Evolutionary conservation across 2,113 vertebrate species (phyloP).

Genomic region (Ardeotis arabs): DNA sequence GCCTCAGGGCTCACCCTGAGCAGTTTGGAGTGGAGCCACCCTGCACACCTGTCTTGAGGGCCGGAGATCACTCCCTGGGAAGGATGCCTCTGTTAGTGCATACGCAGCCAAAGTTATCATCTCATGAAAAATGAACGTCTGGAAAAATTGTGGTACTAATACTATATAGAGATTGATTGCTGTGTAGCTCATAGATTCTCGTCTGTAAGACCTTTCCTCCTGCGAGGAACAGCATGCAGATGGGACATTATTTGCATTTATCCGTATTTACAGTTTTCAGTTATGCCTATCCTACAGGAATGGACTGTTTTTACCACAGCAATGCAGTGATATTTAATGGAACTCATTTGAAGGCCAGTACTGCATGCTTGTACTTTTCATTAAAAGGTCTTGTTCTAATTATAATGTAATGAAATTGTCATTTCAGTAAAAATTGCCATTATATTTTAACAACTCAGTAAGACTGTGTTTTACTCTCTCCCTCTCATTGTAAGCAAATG

Average conservation of each 20-base stretch:
- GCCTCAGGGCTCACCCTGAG: background rate
- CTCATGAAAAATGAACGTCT: background rate
- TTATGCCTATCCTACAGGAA: background rate
- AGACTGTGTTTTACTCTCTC: background rate
- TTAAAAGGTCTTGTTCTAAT: background rate
- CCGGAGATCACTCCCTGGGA: background rate
- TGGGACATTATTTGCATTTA: background rate
- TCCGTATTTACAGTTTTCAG: background rate
- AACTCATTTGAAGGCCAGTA: background rate
- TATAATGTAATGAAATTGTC: background rate
- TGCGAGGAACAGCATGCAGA: background rate
- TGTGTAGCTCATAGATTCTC: background rate
- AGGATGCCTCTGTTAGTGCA: background rate
- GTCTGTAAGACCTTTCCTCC: background rate
- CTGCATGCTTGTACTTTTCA: background rate
- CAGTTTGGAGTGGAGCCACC: background rate
- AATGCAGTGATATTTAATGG: background rate
- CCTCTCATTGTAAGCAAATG: background rate
- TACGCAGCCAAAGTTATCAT: background rate
- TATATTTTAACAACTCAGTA: conserved; percentile 5
- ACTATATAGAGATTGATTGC: background rate
- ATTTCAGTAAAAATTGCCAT: background rate
- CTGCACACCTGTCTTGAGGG: background rate
- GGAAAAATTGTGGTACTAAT: background rate
- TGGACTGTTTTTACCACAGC: background rate